Evolutionary conservation across 2,888 invertebrate species (phyloP), one percentile per base, ranked within the genome.

Genomic region (Cotesia congregata): DNA sequence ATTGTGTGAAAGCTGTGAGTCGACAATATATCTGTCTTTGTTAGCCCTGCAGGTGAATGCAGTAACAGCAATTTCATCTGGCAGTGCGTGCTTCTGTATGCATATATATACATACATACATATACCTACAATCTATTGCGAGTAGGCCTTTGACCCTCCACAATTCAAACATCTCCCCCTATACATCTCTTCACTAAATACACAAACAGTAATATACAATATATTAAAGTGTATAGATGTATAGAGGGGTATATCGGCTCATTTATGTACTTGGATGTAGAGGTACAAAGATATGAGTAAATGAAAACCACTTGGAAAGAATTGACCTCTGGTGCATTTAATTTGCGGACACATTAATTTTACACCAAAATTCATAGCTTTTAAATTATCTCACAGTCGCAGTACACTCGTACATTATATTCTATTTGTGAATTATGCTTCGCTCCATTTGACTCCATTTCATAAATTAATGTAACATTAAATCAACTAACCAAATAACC

Each of bases 1-100:
- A 82, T 82, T 82, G 79, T 81, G 78, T 79, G 74, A 60, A 77
- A 69, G 74, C 77, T 70, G 72, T 77, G 50, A 64, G 39, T 65
- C 40, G 72, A 39, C 76, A 60, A 71, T 76, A 64, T 38, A 72
- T 64, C 30, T 59, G 41, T 65, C 65, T 64, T 38, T 67, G 72
- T 75, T 69, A 62, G 75, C 30, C 15, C 72, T 67, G 70, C 72
- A 77, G 70, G 71, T 72, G 65, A 70, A 74, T 79, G 75, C 78
- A 77, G 69, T 70, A 75, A 68, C 78, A 77, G 69, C 74, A 75
- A 68, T 68, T 68, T n/a, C 69, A 62, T 74, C 39, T 50, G 7
- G 50, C 50, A 12, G 50, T 50, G 50, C 50, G 50, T 67, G 64
- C 72, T 67, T 62, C 6, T 71, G 60, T 71, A 39, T 39, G n/a